A percentile compares a stretch with the other conserved stretches of the same genome.
These are phyloP conservation scores for Haliclystus octoradiatus DNA, from an alignment of 30 jellyfish, hydroid and myxozoan genomes.

Conservation along the genomic window DNA sequence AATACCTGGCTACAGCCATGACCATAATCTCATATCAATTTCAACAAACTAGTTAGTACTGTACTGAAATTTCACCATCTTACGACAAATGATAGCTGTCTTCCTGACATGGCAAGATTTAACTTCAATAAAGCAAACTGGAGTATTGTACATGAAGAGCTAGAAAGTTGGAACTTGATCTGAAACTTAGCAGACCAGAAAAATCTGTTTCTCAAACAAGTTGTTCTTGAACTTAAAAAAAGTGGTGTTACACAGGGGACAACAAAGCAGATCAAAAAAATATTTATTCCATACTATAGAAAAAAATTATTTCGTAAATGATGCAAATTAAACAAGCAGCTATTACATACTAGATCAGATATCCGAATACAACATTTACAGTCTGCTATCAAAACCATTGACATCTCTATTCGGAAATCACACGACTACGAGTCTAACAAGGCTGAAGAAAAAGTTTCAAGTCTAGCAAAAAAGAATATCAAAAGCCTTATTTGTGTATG, in stretches of 20 bases:
- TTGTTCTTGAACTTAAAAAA: neutral
- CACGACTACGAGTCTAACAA: neutral
- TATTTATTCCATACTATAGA: neutral
- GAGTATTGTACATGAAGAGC: neutral
- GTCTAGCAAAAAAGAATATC: neutral
- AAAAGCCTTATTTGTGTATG: neutral
- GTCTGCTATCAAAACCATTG: neutral
- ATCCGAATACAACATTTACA: too few species aligned
- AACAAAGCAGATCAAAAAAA: too few species aligned
- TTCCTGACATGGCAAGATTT: neutral
- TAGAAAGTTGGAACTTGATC: too few species aligned
- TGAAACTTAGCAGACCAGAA: too few species aligned
- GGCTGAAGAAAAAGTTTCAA: neutral
- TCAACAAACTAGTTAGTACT: neutral
- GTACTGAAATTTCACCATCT: too few species aligned
- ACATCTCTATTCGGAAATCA: neutral
- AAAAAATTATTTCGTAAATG: neutral
- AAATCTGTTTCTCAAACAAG: neutral
- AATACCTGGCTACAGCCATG: neutral
- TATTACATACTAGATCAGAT: neutral
- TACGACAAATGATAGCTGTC: neutral
- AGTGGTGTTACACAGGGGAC: neutral
- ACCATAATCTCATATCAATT: neutral
- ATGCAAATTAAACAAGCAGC: neutral
- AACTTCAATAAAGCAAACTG: neutral